Percentiles rank a stretch among this genome's conserved stretches.
Evolutionary conservation across 2,797 vertebrate species (phyloP).

Genomic region (Molossus alvarezi): DNA sequence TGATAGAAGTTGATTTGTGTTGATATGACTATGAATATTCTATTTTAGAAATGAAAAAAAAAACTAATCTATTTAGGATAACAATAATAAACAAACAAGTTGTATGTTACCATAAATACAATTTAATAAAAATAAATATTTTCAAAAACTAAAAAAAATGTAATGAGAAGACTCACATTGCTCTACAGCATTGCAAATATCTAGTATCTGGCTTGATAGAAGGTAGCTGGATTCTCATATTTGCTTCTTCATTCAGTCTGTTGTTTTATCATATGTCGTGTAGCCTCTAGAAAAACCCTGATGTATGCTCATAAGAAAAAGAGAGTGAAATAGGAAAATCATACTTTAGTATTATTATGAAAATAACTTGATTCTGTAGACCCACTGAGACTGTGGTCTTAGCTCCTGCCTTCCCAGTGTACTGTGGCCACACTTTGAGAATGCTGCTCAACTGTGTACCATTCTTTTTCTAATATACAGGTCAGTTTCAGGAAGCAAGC

Average conservation of each 20-base stretch:
- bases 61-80: slow-evolving; percentile 11
- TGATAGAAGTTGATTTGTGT: neutral
- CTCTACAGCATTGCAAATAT: neutral
- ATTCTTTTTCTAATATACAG: neutral
- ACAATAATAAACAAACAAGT: neutral
- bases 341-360: neutral
- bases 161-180: neutral
- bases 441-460: neutral
- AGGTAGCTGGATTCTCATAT: neutral
- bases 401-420: accelerated
- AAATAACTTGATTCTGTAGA: neutral
- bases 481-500: neutral
- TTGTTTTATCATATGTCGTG: neutral
- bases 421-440: neutral
- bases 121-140: slow-evolving; percentile 60
- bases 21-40: neutral
- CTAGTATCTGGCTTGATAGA: slow-evolving; percentile 24
- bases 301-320: neutral
- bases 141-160: slow-evolving; percentile 7
- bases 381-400: neutral
- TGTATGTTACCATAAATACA: slow-evolving; percentile 9
- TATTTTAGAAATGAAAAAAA: slow-evolving; percentile 16
- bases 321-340: neutral
- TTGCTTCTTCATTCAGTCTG: neutral
- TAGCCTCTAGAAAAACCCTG: slow-evolving; percentile 20